Percentiles rank a stretch among this genome's conserved stretches.
Conservation (phyloP, 1,140 invertebrate genomes). For the Drosophila sturtevanti region DNA sequence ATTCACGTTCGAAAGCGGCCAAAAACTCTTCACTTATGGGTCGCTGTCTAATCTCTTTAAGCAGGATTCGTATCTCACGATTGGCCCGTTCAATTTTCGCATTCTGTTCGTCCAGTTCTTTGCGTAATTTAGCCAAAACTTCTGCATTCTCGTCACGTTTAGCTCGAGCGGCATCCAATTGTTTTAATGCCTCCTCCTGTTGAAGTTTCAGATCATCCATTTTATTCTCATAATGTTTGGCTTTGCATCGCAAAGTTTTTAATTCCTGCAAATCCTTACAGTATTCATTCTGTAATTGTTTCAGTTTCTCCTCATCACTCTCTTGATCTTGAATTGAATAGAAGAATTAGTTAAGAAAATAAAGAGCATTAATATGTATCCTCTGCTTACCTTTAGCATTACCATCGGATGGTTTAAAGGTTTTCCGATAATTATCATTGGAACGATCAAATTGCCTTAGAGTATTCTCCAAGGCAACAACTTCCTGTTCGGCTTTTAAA, state of each 20-base stretch:
- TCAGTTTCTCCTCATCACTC: constrained; percentile 43
- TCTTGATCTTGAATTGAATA: constrained; percentile 39
- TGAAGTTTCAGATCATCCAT: constrained; percentile 36
- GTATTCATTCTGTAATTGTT: constrained; percentile 50
- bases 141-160: constrained; percentile 58
- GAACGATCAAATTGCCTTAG: constrained; percentile 86
- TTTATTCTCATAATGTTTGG: constrained; percentile 45
- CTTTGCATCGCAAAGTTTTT: constrained; percentile 68
- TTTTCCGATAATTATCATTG: constrained; percentile 86
- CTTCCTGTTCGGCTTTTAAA: constrained; percentile 87
- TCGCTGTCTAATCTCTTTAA: constrained; percentile 57
- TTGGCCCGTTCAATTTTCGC: constrained; percentile 70
- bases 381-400: constrained; percentile 40
- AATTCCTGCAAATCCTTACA: constrained; percentile 51
- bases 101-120: constrained; percentile 72
- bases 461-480: constrained; percentile 88
- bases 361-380: constrained; percentile 28
- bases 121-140: constrained; percentile 51
- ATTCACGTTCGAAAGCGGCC: constrained; percentile 69
- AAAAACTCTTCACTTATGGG: constrained; percentile 74
- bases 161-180: constrained; percentile 34
- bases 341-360: neutral
- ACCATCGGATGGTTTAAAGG: constrained; percentile 70
- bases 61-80: constrained; percentile 65
- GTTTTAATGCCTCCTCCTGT: constrained; percentile 39